Conservation (phyloP, 1,140 invertebrate genomes). For the Tenebrio molitor region DNA sequence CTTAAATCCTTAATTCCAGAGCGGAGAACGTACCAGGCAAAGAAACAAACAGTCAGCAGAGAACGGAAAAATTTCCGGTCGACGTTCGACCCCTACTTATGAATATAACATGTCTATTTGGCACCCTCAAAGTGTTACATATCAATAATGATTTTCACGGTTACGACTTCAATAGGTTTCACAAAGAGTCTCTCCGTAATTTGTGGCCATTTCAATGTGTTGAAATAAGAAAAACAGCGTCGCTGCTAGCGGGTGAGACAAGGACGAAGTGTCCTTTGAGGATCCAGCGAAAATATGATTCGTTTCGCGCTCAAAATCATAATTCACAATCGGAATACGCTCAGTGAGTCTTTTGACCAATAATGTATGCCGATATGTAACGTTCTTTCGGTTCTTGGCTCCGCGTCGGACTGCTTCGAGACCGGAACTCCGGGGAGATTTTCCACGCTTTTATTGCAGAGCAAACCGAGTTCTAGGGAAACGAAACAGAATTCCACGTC, state of each 20-base stretch:
- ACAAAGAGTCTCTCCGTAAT: constrained; percentile 59
- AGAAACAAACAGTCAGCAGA: constrained; percentile 15
- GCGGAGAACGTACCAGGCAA: neutral
- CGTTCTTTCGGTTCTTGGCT: constrained; percentile 24
- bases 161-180: constrained; percentile 61
- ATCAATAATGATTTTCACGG: constrained; percentile 66
- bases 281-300: constrained; percentile 65
- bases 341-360: constrained; percentile 64
- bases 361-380: constrained; percentile 62
- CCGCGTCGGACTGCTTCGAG: neutral
- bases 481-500: no score
- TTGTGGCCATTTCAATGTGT: constrained; percentile 56
- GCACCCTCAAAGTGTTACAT: constrained; percentile 67
- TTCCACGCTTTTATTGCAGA: neutral
- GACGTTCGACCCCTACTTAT: constrained; percentile 58
- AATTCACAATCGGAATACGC: constrained; percentile 64
- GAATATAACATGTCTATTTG: constrained; percentile 67
- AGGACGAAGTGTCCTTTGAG: constrained; percentile 58
- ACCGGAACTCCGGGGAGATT: constrained; percentile 36
- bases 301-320: constrained; percentile 63
- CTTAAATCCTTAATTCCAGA: constrained; percentile 47
- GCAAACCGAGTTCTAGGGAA: constrained; percentile 27
- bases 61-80: constrained; percentile 13
- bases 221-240: constrained; percentile 46
- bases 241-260: constrained; percentile 30